phyloP scores from a whole-genome alignment of 1,140 invertebrate genomes.

The Drosophila burlai region DNA sequence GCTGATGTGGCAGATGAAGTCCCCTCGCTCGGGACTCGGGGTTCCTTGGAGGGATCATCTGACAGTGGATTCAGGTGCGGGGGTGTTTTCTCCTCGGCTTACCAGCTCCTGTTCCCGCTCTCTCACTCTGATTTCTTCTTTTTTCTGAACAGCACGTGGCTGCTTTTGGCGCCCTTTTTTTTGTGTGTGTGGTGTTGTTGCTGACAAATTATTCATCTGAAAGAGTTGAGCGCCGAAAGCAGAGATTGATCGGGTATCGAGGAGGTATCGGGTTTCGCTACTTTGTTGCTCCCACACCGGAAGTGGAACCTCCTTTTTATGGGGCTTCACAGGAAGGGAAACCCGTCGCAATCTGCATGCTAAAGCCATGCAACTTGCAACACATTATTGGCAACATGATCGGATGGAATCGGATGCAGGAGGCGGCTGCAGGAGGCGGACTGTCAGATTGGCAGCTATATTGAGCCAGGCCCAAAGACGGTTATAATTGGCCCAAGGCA shows the following conservation, averaged over 20 bases:
- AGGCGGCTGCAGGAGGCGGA: constrained; percentile 3
- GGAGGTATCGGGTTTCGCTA: constrained; percentile 24
- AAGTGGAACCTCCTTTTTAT: constrained; percentile 17
- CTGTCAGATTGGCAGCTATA: constrained; percentile 37
- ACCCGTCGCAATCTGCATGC: constrained; percentile 41
- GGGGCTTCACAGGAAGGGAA: constrained; percentile 54
- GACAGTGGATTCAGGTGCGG: constrained; percentile 71
- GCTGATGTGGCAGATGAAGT: constrained; percentile 38
- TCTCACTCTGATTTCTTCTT: not conserved
- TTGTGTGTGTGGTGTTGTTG: not conserved
- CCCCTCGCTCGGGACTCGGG: constrained; percentile 12
- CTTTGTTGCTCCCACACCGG: constrained; percentile 47
- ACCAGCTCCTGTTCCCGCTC: constrained; percentile 22
- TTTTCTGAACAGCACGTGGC: constrained; percentile 62
- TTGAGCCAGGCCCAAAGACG: constrained; percentile 68
- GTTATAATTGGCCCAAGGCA: constrained; percentile 83
- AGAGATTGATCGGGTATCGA: constrained; percentile 29
- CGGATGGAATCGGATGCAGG: not conserved
- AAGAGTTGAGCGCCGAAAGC: constrained; percentile 47
- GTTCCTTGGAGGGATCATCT: constrained; percentile 58
- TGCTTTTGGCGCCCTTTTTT: constrained; percentile 69
- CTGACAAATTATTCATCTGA: constrained; percentile 42
- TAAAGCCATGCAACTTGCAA: constrained; percentile 38
- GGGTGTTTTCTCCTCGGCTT: constrained; percentile 65
- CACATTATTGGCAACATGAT: constrained; percentile 38